Base-by-base conservation (phyloP, 2,113 vertebrate species). In the Nanorana parkeri region DNA sequence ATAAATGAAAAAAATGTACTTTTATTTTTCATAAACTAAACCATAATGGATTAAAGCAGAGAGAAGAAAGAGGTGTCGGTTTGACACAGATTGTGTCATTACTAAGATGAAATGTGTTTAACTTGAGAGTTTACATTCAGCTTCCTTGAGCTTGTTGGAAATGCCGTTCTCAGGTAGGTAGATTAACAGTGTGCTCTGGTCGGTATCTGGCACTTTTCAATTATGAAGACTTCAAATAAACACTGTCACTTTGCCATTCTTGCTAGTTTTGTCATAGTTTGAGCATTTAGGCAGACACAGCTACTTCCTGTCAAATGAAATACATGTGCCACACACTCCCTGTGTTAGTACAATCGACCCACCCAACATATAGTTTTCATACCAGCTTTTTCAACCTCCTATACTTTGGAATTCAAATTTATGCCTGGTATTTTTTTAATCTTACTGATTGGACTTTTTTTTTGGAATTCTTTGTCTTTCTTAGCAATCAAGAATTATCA, bases 201-300 rank as follows among this genome's bases (percentile, higher is more conserved):
- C 47, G 19, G 47, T 24, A 73, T 75, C 80, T 81, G 80, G 80
- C 61, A 81, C 80, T 52, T 23, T 17, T 81, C 80, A 81, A n/a
- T 71, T 56, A 58, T n/a, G 21, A 65, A 65, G 41, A 60, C 26
- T 73, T 81, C 13, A 81, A 81, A 81, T 81, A 81, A 81, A 81
- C 80, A 74, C 26, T 81, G 80, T 81, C 69, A 74, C 60, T 81
- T 81, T 54, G 26, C 69, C 51, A 23, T 81, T 20, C 52, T 29
- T 65, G 68, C 80, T 68, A 72, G 23, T 36, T 72, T 36, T 63
- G 58, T 60, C 78, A 80, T 58, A 29, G 55, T 52, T 80, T 21
- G 51, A 56, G 56, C 67, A 36, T 54, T 28, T 55, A 79, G 26
- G 3, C 28, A 36, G 51, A 81, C 28, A 19, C 20, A 41, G 41